Evolutionary conservation across 2,113 vertebrate genomes (phyloP).

Genomic region (Tor tambroides): DNA sequence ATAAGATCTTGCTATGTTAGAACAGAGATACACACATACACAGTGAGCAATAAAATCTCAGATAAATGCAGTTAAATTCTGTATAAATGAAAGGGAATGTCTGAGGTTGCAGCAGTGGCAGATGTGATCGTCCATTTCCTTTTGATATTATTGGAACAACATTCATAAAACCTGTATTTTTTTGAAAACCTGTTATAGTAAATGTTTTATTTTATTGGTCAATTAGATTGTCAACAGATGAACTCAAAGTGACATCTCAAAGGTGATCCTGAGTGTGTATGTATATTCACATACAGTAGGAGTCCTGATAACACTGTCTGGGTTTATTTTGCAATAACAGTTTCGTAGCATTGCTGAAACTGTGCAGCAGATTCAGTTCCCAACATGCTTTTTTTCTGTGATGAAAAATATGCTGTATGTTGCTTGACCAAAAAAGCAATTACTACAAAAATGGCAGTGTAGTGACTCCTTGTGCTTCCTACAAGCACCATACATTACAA

Average conservation of each 20-base stretch:
- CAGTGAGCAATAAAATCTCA: neutral
- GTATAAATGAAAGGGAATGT: neutral
- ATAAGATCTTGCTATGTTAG: conserved; percentile 23
- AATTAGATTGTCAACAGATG: neutral
- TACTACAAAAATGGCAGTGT: neutral
- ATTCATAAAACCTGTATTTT: neutral
- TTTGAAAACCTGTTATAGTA: neutral
- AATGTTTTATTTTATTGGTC: neutral
- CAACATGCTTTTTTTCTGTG: neutral
- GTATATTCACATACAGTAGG: no score
- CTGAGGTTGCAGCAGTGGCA: neutral
- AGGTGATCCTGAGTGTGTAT: no score
- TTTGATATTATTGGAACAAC: neutral
- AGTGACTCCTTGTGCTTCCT: neutral
- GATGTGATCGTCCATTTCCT: no score
- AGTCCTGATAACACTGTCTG: no score
- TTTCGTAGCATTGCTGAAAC: neutral
- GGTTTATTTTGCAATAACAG: neutral
- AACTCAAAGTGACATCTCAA: neutral
- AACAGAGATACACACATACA: neutral
- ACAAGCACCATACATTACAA: neutral
- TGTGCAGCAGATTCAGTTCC: neutral
- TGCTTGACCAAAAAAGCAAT: neutral
- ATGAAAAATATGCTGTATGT: neutral
- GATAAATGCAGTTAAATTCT: neutral